Evolutionary conservation across 2,797 vertebrate genomes (phyloP), one percentile per base, ranked within the genome.

Genomic region (Sebastes miniatus): DNA sequence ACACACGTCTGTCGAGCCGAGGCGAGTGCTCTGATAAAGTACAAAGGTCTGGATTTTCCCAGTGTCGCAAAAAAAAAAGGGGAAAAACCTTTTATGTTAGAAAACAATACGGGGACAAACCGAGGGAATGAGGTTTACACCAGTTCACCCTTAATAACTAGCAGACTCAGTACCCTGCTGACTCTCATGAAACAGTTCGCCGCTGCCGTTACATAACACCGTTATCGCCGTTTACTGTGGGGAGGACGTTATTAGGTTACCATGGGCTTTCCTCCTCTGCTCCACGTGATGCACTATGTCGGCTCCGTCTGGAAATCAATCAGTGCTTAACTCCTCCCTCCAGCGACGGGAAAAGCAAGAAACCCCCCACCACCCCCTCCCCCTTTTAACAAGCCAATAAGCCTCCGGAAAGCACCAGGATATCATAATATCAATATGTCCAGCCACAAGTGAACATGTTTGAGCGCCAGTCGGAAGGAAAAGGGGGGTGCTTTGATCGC

Each of bases 201-300:
- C 80, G 22, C 73, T 36, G 50, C 34, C 29, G 50, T 92, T 93
- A 87, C 84, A 79, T 93, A 93, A 95, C 68, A 18, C 67, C 1
- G 83, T 87, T 83, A 85, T 83, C 32, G 27, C 36, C 1, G 43
- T 80, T 89, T 80, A 80, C 73, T 72, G 88, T 50, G 81, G 87
- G 87, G 87, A 87, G 62, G 78, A 79, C 76, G 74, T 91, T 89
- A 92, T 90, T 85, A 84, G 88, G 89, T 91, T 90, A 87, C 87
- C 81, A 74, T 27, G 90, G 92, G 92, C 88, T 94, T 95, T 88
- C 89, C 90, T 92, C 86, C 83, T 84, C 87, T 76, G 86, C 75
- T 54, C 79, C 85, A 34, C 72, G 75, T 88, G 87, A 92, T 78
- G 78, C 83, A 76, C 79, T 85, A 70, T 90, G 86, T 64, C 32